Base-by-base conservation (phyloP, 37 sponge, comb jelly and placozoan genomes). In the Corticium candelabrum region DNA sequence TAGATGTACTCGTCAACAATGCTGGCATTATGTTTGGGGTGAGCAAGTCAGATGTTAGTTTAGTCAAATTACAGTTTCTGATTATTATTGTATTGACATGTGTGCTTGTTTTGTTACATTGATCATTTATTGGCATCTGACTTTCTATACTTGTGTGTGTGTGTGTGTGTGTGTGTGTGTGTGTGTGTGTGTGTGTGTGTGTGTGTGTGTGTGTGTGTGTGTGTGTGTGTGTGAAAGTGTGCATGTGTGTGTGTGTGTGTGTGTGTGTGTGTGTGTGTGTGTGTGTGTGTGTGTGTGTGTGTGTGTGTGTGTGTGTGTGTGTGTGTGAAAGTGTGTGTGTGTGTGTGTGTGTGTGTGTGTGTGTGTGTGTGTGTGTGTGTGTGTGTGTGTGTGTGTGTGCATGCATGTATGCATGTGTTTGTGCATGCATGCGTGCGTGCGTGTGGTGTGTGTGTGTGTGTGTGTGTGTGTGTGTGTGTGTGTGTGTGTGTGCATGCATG, bases 401-500 rank as follows among this genome's bases (percentile, higher is more conserved):
- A 31, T 1, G 68, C 68, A 34, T 34, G 2, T 34, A 68, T 79
- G 80, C 69, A 72, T 79, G 69, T 79, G 71, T 79, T 40, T 68
- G 39, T 79, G 80, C 69, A 72, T 79, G 80, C 69, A 72, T 79
- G 70, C 69, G 80, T 79, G 80, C 38, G 75, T 35, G n/a, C n/a
- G n/a, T n/a, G n/a, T n/a, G n/a, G n/a, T n/a, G n/a, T n/a, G n/a
- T n/a, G n/a, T n/a, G n/a, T 79, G 80, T 79, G 80, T 79, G 69
- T 79, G 70, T 68, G 68, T 79, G 80, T 79, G 71, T 79, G 80
- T 77, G 78, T 77, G 78, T 40, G 78, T 77, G 78, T 77, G 78
- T 77, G 78, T 77, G 78, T 77, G 78, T 77, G 78, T 79, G 80
- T 79, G 80, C 69, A 72, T 79, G 80, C 39, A 72, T 79, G 80